Evolutionary conservation across 1,140 invertebrate species (phyloP), one percentile per base, ranked within the genome.

Genomic region (Apis cerana): DNA sequence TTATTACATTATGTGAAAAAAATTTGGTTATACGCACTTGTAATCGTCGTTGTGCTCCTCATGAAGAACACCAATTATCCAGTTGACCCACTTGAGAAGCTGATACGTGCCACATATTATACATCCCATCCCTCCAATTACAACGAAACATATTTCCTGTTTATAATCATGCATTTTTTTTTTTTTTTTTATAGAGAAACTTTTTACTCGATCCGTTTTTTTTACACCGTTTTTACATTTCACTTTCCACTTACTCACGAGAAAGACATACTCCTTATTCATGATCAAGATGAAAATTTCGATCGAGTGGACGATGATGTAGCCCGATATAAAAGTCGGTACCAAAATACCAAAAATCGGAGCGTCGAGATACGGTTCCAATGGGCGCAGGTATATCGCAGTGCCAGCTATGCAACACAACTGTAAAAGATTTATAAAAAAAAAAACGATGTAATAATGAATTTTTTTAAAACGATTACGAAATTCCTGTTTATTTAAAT

Each of bases 301-400:
- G 70, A 76, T 85, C 0, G 77, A n/a, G 59, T 89, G 88, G 15
- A 92, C 75, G 9, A 91, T 58, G 58, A 92, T 87, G 50, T 90
- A 90, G 19, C 90, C 91, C 50, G 69, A 85, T 23, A 89, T 54
- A 56, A 90, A 92, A 0, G 87, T 75, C 12, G 91, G 91, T 59
- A 91, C 72, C 15, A 90, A 48, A 19, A 91, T 67, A n/a, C 84
- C 68, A 68, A 89, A 85, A 68, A 21, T 33, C 75, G 85, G 75
- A 21, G 59, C 54, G 15, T 86, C 84, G 10, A 88, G 12, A 9
- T 85, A 80, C 2, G 80, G 58, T 50, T 87, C 85, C 23, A 81
- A 33, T 5, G 68, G 75, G 0, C 62, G 56, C 48, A 72, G 9
- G 61, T 88, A 76, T 11, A 88, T 70, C 21, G 79, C 52, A 13